Conservation (phyloP, 2,113 vertebrate genomes). For the Melozone crissalis region DNA sequence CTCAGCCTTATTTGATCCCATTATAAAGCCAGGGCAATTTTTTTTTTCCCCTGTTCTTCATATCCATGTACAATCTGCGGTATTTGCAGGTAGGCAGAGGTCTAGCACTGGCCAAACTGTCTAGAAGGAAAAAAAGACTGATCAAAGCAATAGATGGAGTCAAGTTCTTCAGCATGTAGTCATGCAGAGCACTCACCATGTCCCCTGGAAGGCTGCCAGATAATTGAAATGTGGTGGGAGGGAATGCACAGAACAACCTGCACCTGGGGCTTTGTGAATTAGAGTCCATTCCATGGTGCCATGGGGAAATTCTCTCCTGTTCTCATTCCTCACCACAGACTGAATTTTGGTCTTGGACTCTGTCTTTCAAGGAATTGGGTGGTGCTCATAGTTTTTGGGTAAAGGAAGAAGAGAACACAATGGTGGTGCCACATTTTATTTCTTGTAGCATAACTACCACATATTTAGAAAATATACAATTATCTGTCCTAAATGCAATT, state of each 20-base stretch:
- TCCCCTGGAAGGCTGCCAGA: not conserved
- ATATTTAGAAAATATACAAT: not conserved
- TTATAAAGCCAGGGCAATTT: not conserved
- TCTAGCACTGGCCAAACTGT: not conserved
- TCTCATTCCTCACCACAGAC: not conserved
- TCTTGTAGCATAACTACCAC: not conserved
- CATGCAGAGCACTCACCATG: not conserved
- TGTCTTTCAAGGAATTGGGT: not conserved
- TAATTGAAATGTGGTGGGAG: accelerated
- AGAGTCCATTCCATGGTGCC: accelerated
- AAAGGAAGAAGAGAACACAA: not conserved
- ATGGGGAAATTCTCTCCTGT: not conserved
- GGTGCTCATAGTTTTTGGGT: not conserved
- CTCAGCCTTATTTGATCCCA: not conserved
- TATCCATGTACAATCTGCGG: accelerated
- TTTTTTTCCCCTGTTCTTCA: not conserved
- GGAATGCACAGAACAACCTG: not conserved
- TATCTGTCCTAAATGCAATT: not conserved
- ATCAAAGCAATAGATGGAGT: not conserved
- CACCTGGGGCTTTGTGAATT: not conserved
- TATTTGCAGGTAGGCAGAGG: not conserved
- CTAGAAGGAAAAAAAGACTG: not conserved
- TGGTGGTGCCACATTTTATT: not conserved
- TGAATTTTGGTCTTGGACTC: not conserved
- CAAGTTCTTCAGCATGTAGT: not conserved